Evolutionary conservation across 2,888 invertebrate species (phyloP).

Genomic region (Orthosia incerta): DNA sequence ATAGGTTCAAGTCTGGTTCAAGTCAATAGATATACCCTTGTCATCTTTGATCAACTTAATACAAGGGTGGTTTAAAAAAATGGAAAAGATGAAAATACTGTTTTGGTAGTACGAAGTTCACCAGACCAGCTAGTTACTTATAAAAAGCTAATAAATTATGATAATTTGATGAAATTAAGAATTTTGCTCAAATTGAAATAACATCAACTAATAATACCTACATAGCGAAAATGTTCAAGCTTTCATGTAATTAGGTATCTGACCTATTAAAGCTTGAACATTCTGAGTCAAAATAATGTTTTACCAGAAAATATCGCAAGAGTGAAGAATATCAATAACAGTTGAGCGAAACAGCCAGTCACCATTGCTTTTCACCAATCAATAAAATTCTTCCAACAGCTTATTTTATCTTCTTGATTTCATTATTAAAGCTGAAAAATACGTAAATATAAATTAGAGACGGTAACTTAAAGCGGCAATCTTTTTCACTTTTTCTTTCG

Average conservation of each 20-base stretch:
- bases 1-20: background rate
- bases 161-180: too few species aligned
- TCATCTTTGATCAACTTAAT: background rate
- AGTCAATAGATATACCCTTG: background rate
- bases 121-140: too few species aligned
- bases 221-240: too few species aligned
- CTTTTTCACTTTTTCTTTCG: background rate
- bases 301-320: constrained; percentile 49
- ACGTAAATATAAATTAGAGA: background rate
- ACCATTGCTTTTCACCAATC: constrained; percentile 35
- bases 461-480: background rate
- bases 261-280: too few species aligned
- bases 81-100: too few species aligned
- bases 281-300: background rate
- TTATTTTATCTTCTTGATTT: background rate
- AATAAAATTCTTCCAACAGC: too few species aligned
- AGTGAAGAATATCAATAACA: constrained; percentile 35
- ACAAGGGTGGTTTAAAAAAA: background rate
- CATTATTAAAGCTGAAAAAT: constrained; percentile 36
- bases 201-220: too few species aligned
- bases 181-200: too few species aligned
- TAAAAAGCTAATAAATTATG: too few species aligned
- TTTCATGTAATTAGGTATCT: too few species aligned
- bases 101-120: too few species aligned
- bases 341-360: constrained; percentile 22